These are phyloP conservation scores for Drosophila ezoana DNA, from an alignment of 2,888 invertebrate species.

Conservation along the genomic window DNA sequence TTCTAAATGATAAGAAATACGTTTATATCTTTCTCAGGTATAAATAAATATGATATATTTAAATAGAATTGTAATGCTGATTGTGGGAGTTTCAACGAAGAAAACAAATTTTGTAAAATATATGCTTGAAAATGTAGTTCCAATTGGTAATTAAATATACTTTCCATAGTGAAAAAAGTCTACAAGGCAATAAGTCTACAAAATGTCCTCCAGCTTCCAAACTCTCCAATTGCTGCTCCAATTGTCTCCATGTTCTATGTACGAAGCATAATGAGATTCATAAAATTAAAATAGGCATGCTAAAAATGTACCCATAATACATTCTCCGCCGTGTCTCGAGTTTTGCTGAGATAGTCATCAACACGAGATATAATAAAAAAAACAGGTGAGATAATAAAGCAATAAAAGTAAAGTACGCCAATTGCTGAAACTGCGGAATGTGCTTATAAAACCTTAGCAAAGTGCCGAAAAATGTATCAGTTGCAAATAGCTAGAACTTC, in stretches of 20 bases:
- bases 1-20: conserved; percentile 7
- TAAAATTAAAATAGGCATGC: neutral
- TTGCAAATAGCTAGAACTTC: conserved; percentile 4
- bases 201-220: no score
- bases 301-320: neutral
- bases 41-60: no score
- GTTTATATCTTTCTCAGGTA: neutral
- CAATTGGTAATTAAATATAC: no score
- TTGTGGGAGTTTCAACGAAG: no score
- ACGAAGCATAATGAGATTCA: no score
- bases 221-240: neutral
- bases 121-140: no score
- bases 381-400: neutral
- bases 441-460: conserved; percentile 30
- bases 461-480: conserved; percentile 15
- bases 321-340: neutral
- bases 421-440: neutral
- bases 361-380: conserved; percentile 6
- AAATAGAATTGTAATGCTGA: no score
- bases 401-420: conserved; percentile 1
- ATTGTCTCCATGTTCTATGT: no score
- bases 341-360: conserved; percentile 6
- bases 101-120: no score
- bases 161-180: no score
- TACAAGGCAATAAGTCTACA: no score